Conservation (phyloP, 2,888 invertebrate species). For the Pyrrhosoma nymphula region DNA sequence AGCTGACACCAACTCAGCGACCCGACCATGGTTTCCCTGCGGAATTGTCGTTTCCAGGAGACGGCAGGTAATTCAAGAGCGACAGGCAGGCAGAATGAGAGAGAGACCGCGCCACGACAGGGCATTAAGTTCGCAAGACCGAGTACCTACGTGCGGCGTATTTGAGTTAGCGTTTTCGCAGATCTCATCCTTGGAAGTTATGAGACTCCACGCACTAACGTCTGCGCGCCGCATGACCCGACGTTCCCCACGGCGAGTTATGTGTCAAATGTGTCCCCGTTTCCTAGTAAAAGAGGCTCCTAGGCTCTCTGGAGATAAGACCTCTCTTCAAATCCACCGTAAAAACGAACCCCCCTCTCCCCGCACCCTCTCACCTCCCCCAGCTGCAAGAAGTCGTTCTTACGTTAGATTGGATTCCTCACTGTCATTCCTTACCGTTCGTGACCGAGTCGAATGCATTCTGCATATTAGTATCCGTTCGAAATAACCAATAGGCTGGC, state of each 20-base stretch:
- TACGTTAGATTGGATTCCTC: neutral
- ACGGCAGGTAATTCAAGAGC: neutral
- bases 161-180: neutral
- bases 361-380: too few species aligned
- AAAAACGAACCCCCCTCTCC: neutral
- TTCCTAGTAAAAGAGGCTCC: neutral
- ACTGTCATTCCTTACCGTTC: neutral
- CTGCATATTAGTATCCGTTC: neutral
- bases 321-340: neutral
- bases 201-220: neutral
- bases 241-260: neutral
- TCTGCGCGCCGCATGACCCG: neutral
- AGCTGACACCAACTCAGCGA: neutral
- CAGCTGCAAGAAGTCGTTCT: neutral
- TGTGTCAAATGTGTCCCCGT: neutral
- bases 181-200: neutral
- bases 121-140: neutral
- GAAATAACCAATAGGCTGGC: too few species aligned
- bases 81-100: neutral
- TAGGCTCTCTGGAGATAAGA: neutral
- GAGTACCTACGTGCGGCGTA: neutral
- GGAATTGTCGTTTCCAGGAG: constrained; percentile 15
- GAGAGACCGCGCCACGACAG: neutral
- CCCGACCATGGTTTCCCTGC: neutral
- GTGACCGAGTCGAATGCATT: neutral